phyloP scores from a whole-genome alignment of 2,888 invertebrate species.

The Agonum fuliginosum region DNA sequence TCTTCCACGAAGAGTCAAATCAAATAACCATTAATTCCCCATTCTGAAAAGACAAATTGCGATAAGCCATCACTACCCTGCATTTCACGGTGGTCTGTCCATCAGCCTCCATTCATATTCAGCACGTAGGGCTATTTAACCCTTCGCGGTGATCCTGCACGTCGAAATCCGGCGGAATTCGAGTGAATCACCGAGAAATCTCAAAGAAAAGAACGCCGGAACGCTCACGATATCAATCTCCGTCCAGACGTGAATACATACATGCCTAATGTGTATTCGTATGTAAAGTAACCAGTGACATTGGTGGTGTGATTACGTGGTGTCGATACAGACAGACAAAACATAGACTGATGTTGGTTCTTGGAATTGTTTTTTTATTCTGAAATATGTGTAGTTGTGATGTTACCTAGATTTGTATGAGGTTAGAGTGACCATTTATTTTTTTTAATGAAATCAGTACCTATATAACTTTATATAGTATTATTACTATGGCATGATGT shows the following conservation, averaged over 20 bases:
- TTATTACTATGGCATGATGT: too few species aligned
- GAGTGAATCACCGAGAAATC: constrained; percentile 21
- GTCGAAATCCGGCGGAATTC: constrained; percentile 30
- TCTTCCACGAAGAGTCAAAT: too few species aligned
- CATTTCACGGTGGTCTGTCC: constrained; percentile 26
- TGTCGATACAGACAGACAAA: background rate
- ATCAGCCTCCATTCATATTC: constrained; percentile 20
- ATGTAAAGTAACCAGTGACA: constrained; percentile 55
- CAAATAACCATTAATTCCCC: constrained; percentile 8
- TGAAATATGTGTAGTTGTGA: background rate
- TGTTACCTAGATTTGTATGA: too few species aligned
- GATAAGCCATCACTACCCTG: constrained; percentile 16
- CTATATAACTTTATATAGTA: too few species aligned
- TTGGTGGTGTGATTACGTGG: constrained; percentile 43
- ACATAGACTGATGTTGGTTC: background rate
- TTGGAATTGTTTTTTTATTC: background rate
- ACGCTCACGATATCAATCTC: constrained; percentile 51
- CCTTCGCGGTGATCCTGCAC: constrained; percentile 2
- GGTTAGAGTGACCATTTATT: too few species aligned
- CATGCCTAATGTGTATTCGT: constrained; percentile 57
- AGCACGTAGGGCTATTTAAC: constrained; percentile 19
- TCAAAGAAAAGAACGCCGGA: too few species aligned
- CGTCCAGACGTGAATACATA: constrained; percentile 57
- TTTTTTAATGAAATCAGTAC: too few species aligned
- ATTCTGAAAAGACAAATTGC: constrained; percentile 19